Base-by-base conservation (phyloP, 2,888 invertebrate species). In the Dioctria rufipes region DNA sequence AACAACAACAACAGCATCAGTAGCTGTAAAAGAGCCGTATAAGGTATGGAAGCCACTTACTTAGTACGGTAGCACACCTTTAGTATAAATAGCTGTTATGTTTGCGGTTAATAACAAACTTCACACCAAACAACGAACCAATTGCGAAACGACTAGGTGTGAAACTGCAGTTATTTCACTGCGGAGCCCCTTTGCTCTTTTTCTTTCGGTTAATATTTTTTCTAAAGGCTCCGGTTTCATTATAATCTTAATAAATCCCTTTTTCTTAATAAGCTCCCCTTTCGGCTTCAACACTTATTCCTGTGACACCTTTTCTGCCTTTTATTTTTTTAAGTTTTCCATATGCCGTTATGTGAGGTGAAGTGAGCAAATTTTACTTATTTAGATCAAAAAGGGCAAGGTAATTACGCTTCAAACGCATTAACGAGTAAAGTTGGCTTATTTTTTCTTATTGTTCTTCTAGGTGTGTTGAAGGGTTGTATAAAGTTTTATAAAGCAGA, bases 191-290 rank as follows among this genome's bases (percentile, higher is more conserved):
- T 67, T 67, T 67, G 42, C n/a, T 67, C 37, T 11, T 4, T 73
- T 40, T 39, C 25, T 73, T 73, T 37, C 43, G 58, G 39, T 73
- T 40, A 60, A 73, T 73, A 73, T 60, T 73, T 61, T 25, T 73
- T 73, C 73, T 73, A 73, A 73, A 73, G 73, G 73, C 73, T 58
- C 73, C 73, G 54, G 73, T 73, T 58, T 54, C 42, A 73, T 73
- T 73, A 73, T 73, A 13, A 11, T 58, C 73, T 73, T 73, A 58
- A 73, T 73, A 73, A 73, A 73, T 60, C 73, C 58, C 58, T 73
- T 73, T 42, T 73, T 58, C 73, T 73, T 73, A 73, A 73, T 73
- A 73, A 73, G 73, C 73, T 25, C 25, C 25, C 25, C 73, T 58
- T 73, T 42, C 51, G 58, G 39, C 73, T 58, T 51, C 69, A 69